Evolutionary conservation across 2,113 vertebrate species (phyloP).

Genomic region (Strix uralensis): DNA sequence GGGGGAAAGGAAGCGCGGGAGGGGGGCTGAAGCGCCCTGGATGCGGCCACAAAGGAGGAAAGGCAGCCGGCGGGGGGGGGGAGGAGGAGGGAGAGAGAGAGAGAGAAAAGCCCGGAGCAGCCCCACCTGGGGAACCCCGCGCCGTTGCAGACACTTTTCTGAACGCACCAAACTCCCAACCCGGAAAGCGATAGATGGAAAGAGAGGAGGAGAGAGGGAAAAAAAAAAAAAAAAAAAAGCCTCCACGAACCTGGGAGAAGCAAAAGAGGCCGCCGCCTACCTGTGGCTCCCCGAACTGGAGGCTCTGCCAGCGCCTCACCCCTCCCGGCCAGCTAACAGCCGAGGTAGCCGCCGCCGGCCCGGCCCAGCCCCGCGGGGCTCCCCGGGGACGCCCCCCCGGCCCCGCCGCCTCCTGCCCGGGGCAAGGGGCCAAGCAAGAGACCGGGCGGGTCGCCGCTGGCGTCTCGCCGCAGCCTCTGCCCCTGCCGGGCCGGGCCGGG

Average conservation of each 20-base stretch:
- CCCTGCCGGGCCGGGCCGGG: neutral
- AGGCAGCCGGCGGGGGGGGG: neutral
- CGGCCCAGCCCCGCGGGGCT: neutral
- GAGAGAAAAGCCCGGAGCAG: conserved; percentile 24
- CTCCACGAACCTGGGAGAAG: conserved; percentile 28
- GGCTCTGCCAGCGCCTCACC: neutral
- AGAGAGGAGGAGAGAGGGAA: neutral
- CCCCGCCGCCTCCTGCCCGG: neutral
- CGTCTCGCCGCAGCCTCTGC: neutral
- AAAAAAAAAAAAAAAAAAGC: neutral
- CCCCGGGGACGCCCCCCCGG: neutral
- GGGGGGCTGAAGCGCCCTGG: neutral
- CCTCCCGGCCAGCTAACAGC: neutral
- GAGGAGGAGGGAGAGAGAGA: neutral
- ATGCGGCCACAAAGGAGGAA: conserved; percentile 55
- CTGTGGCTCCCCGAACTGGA: conserved; percentile 52
- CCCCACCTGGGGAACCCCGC: conserved; percentile 74
- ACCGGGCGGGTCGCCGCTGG: too few species aligned
- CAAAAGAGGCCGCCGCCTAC: conserved; percentile 65
- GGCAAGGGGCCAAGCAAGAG: fast-evolving
- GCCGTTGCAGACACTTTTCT: neutral
- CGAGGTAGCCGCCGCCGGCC: neutral
- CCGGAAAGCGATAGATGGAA: conserved; percentile 48
- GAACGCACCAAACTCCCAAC: conserved; percentile 5
- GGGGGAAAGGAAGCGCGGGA: neutral